Evolutionary conservation across 2,113 vertebrate genomes (phyloP).

Genomic region (Pterocles burchelli): DNA sequence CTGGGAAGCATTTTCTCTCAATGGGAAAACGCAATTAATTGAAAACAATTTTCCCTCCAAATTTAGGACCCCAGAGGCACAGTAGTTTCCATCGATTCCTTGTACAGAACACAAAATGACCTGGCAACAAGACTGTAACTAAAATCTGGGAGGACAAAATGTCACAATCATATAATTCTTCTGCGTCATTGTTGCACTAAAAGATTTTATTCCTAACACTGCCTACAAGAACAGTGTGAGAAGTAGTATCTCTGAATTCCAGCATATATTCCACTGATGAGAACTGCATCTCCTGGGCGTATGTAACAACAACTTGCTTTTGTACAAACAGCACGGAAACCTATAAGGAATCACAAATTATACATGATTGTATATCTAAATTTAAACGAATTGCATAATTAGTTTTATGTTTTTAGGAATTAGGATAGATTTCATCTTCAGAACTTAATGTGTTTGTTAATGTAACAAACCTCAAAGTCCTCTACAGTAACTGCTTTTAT

Average conservation of each 20-base stretch:
- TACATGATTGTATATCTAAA: slow-evolving; percentile 12
- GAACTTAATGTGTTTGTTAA: slow-evolving; percentile 22
- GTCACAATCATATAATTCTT: slow-evolving; percentile 30
- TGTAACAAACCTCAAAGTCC: neutral
- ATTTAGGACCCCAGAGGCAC: neutral
- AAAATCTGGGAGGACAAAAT: slow-evolving; percentile 43
- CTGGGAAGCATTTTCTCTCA: neutral
- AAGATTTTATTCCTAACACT: slow-evolving; percentile 21
- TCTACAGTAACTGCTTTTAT: slow-evolving; percentile 16
- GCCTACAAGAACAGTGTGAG: slow-evolving; percentile 19
- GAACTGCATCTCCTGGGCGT: neutral
- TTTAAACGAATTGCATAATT: slow-evolving; percentile 46
- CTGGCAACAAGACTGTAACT: neutral
- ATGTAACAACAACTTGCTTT: neutral
- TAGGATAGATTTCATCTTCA: slow-evolving; percentile 10
- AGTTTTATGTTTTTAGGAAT: neutral
- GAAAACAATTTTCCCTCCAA: neutral
- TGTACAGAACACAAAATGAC: neutral
- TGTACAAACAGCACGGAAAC: neutral
- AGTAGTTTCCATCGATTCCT: neutral
- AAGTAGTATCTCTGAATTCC: slow-evolving; percentile 45
- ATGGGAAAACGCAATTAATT: neutral
- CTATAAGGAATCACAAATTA: slow-evolving; percentile 23
- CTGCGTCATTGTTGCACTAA: neutral
- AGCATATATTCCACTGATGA: slow-evolving; percentile 10